Conservation (phyloP, 2,113 vertebrate genomes). For the Malaclemys terrapin region DNA sequence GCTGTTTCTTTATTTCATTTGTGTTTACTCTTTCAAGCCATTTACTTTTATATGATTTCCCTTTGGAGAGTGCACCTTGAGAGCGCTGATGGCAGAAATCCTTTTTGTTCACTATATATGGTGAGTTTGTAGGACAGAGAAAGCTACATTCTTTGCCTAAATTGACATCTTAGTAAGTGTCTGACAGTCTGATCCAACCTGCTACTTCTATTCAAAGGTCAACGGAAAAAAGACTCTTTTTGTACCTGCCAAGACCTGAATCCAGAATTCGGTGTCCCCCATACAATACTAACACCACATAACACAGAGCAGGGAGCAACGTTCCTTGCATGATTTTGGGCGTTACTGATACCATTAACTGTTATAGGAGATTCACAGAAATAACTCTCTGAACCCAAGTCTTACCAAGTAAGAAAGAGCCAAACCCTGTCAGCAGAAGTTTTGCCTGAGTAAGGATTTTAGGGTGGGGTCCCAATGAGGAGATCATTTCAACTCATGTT, state of each 20-base stretch:
- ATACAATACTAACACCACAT: fast-evolving
- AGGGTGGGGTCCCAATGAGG: not conserved
- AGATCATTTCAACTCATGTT: not conserved
- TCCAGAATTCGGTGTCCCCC: not conserved
- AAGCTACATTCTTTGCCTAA: not conserved
- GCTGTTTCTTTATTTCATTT: not conserved
- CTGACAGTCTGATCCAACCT: not conserved
- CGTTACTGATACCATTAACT: not conserved
- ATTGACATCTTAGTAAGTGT: not conserved
- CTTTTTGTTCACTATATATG: not conserved
- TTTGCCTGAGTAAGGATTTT: not conserved
- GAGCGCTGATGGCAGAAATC: not conserved
- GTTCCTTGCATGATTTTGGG: fast-evolving
- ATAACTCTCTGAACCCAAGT: not conserved
- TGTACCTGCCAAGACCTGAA: not conserved
- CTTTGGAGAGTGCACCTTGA: not conserved
- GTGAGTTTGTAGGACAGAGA: not conserved
- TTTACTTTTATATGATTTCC: not conserved
- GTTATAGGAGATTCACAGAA: not conserved
- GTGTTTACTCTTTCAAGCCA: not conserved
- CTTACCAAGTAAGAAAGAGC: not conserved
- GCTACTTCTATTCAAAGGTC: not conserved
- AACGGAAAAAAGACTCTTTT: not conserved
- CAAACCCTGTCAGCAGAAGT: not conserved
- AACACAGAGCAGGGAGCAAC: not conserved